Evolutionary conservation across 2,113 vertebrate species (phyloP), one percentile per base, ranked within the genome.

Genomic region (Spermophilus dauricus): DNA sequence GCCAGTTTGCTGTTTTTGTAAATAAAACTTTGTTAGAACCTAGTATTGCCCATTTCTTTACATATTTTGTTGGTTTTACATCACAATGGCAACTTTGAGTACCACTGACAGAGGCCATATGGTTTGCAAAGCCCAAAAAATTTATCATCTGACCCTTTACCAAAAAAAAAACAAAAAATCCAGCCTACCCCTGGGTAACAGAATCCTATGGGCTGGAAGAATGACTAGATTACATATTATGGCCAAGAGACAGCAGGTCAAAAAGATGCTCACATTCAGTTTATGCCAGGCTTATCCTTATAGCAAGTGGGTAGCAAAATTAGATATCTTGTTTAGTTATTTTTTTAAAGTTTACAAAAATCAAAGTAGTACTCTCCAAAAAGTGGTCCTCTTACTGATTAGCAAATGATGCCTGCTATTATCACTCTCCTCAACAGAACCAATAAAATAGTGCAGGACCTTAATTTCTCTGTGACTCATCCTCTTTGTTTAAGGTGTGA

Each of bases 1-100:
- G 39, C 8, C 11, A 82, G 26, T 12, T 48, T 32, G 14, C 5
- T 61, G 7, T 9, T 67, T 97, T 58, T 89, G 45, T 81, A 90
- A 91, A 77, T 30, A 82, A 94, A 96, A 45, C 37, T 95, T 95
- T 96, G 78, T 39, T 88, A 34, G 65, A 84, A 89, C 56, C 65
- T 16, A 93, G 9, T 0, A 69, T 51, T 70, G 22, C 4, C 16
- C 9, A 65, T 30, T 67, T 76, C 39, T 88, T 78, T 88, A 65
- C 39, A 83, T 53, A 93, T 67, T 17, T 73, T 51, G 20, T 73
- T 93, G 9, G 63, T 89, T 97, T 93, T 72, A 73, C 24, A 63
- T 53, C 42, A n/a, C 9, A 77, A 45, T 18, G 16, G 14, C 63
- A 93, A 63, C 39, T 0, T 28, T 72, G 39, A 92, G 7, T 61